Conservation (phyloP, 2,888 invertebrate species). For the Serrognathus titanus region DNA sequence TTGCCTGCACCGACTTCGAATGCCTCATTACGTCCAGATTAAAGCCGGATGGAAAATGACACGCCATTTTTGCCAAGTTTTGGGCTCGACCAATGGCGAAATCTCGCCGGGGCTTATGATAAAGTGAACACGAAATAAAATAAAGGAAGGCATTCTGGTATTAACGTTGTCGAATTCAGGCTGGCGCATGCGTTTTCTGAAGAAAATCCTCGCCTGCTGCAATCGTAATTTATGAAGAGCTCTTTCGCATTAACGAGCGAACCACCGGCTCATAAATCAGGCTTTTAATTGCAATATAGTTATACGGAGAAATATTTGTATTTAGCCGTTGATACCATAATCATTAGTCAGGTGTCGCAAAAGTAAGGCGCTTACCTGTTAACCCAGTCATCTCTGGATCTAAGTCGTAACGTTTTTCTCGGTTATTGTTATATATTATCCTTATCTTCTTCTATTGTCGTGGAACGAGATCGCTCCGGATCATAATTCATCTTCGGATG, state of each 20-base stretch:
- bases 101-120: too few relatives aligned
- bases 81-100: too few relatives aligned
- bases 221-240: too few relatives aligned
- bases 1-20: slow-evolving; percentile 9
- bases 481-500: slow-evolving; percentile 6
- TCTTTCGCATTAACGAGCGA: too few relatives aligned
- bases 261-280: slow-evolving; percentile 10
- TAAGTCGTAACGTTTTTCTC: background rate
- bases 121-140: too few relatives aligned
- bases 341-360: slow-evolving; percentile 17
- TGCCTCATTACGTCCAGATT: slow-evolving; percentile 16
- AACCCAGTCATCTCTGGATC: slow-evolving; percentile 10
- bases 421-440: too few relatives aligned
- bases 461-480: slow-evolving; percentile 1
- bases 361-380: slow-evolving; percentile 16
- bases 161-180: too few relatives aligned
- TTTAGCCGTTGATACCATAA: slow-evolving; percentile 14
- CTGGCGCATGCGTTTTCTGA: too few relatives aligned
- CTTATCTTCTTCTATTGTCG: too few relatives aligned
- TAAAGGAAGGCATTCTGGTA: too few relatives aligned
- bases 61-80: slow-evolving; percentile 6
- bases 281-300: slow-evolving; percentile 16
- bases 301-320: slow-evolving; percentile 17
- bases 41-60: slow-evolving; percentile 14
- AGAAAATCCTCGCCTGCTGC: too few relatives aligned